phyloP scores from a whole-genome alignment of 2,888 invertebrate species.

The Drosophila austrosaltans region DNA sequence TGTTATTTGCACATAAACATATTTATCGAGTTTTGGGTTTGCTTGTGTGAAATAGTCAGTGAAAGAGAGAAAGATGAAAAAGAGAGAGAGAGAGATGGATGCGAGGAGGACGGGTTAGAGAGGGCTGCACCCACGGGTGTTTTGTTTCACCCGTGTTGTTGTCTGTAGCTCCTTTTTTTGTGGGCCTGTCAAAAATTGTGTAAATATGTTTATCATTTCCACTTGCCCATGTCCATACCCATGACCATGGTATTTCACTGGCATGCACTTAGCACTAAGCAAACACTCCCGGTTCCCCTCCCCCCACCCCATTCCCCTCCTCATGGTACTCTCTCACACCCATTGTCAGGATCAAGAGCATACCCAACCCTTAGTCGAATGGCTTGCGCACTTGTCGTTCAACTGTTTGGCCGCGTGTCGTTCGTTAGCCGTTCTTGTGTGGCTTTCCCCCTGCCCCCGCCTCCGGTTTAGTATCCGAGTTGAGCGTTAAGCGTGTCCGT shows the following conservation, averaged over 20 bases:
- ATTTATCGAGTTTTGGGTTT: conserved; percentile 73
- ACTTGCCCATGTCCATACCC: conserved; percentile 60
- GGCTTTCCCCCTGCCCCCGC: conserved; percentile 59
- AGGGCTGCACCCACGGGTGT: conserved; percentile 74
- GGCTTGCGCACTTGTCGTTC: conserved; percentile 70
- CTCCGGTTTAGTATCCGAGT: neutral
- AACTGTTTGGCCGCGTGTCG: conserved; percentile 67
- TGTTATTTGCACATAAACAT: conserved; percentile 78
- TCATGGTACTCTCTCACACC: conserved; percentile 8
- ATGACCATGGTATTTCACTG: conserved; percentile 23
- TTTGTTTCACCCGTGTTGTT: conserved; percentile 72
- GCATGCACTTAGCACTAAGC: conserved; percentile 67
- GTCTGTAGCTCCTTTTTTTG: conserved; percentile 50
- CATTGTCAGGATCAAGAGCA: conserved; percentile 13
- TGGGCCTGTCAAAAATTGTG: conserved; percentile 81
- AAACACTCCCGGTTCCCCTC: conserved; percentile 48
- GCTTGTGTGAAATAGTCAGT: conserved; percentile 41
- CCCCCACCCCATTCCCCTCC: neutral
- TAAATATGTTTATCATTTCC: conserved; percentile 82
- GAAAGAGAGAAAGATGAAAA: neutral
- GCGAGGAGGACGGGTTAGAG: neutral
- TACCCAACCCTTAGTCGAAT: conserved; percentile 12
- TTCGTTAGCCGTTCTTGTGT: conserved; percentile 76
- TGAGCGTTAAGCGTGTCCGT: conserved; percentile 61
- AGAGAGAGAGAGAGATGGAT: conserved; percentile 6